phyloP scores from a whole-genome alignment of 2,797 vertebrate genomes.

The Sarcoramphus papa region DNA sequence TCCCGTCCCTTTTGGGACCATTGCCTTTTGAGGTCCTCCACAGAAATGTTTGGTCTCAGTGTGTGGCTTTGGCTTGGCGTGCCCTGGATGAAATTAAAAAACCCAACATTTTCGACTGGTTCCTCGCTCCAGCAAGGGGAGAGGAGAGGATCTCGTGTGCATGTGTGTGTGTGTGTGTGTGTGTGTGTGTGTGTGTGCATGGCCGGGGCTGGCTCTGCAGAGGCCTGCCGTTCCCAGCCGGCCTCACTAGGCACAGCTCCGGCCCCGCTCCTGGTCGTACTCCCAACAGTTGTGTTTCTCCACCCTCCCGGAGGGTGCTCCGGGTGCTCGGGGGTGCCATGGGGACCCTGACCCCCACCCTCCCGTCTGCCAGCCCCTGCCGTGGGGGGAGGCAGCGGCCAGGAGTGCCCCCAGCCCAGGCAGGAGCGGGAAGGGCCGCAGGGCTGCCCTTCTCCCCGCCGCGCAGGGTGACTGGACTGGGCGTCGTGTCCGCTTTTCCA shows the following conservation, averaged over 20 bases:
- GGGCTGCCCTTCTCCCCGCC: neutral
- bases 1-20: neutral
- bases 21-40: neutral
- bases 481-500: neutral
- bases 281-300: neutral
- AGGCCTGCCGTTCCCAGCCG: neutral
- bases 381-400: too few relatives aligned
- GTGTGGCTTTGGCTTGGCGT: neutral
- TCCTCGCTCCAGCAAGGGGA: neutral
- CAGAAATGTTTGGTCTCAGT: neutral
- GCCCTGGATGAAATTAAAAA: neutral
- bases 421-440: neutral
- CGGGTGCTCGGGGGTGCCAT: accelerated
- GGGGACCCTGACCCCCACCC: neutral
- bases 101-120: neutral
- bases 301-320: neutral
- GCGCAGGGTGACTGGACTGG: neutral
- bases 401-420: neutral
- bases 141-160: neutral
- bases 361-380: neutral
- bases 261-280: neutral
- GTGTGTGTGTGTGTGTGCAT: neutral
- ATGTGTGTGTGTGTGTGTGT: too few relatives aligned
- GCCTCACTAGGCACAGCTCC: accelerated
- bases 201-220: neutral